phyloP scores from a whole-genome alignment of 2,113 vertebrate species.

The Triplophysa rosa region DNA sequence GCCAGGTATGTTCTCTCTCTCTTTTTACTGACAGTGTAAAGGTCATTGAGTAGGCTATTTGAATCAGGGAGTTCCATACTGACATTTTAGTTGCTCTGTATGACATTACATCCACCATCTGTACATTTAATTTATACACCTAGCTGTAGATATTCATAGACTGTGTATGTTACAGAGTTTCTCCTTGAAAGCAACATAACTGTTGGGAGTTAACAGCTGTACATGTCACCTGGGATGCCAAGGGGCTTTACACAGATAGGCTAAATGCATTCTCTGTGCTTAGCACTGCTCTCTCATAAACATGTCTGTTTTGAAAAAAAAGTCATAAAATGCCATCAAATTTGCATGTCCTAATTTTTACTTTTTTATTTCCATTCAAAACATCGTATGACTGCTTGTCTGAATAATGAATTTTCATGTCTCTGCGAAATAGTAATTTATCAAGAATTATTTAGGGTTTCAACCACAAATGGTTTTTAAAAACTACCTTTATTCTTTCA shows the following conservation, averaged over 20 bases:
- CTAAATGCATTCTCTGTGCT: slow-evolving; percentile 43
- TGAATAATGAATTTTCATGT: too few species aligned
- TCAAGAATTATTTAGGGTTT: too few species aligned
- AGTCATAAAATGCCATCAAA: too few species aligned
- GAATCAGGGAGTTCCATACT: not conserved
- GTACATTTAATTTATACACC: not conserved
- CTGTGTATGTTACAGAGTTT: not conserved
- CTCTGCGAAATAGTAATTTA: too few species aligned
- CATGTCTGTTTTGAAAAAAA: not conserved
- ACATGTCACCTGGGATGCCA: slow-evolving; percentile 1
- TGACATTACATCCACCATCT: not conserved
- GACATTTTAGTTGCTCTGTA: not conserved
- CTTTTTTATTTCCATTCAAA: too few species aligned
- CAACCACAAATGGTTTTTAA: too few species aligned
- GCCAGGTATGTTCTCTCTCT: slow-evolving; percentile 4
- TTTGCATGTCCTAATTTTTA: too few species aligned
- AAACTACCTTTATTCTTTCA: too few species aligned
- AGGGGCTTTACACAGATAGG: slow-evolving; percentile 24
- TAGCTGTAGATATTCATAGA: not conserved
- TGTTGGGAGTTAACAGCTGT: slow-evolving; percentile 43
- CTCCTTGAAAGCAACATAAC: not conserved
- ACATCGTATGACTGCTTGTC: too few species aligned
- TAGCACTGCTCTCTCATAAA: slow-evolving; percentile 20
- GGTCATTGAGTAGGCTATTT: slow-evolving; percentile 14
- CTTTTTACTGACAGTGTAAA: slow-evolving; percentile 27